Base-by-base conservation (phyloP, 2,113 vertebrate species). In the Pristiophorus japonicus region DNA sequence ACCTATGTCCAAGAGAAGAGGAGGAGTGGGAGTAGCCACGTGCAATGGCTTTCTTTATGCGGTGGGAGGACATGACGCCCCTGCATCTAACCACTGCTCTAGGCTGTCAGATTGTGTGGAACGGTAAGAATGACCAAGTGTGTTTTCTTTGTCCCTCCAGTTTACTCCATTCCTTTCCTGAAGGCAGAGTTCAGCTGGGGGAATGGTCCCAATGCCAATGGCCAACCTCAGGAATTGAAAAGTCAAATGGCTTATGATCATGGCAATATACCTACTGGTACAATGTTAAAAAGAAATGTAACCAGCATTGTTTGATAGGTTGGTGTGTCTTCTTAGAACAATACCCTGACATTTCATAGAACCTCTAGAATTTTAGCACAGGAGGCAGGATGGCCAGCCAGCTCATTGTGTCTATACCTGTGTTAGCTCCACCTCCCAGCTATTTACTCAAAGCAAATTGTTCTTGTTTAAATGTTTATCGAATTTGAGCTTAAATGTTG, bases 11-110 rank as follows among this genome's bases (percentile, higher is more conserved):
- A 99, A 99, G 96, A 97, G 99, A 96, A 97, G 99, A 95, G 99
- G 98, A 0, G 98, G 99, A 0, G 99, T 99, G 1, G 99, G 99
- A 0, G 99, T 99, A 96, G 98, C 99, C 0, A 98, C 98, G 0
- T 98, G 98, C 97, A 99, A 99, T 24, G 98, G 98, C 95, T 99
- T 98, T 95, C 95, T 99, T 92, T 99, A 99, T 10, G 98, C 98
- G 0, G 98, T 99, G 8, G 99, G 99, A 34, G 99, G 99, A 95
- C 98, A 99, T 0, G 99, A 99, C 51, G 98, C 98, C 12, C 98
- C 99, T 6, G 98, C 99, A n/a, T 99, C 99, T 96, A 99, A 98
- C 96, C 98, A 99, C 96, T 99, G 98, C 95, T 99, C 99, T 51
- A 97, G 98, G 59, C 98, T 99, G 75, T 99, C 99, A 0, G 98